Evolutionary conservation across 2,888 invertebrate species (phyloP), one percentile per base, ranked within the genome.

Genomic region (Halictus quadricinctus): DNA sequence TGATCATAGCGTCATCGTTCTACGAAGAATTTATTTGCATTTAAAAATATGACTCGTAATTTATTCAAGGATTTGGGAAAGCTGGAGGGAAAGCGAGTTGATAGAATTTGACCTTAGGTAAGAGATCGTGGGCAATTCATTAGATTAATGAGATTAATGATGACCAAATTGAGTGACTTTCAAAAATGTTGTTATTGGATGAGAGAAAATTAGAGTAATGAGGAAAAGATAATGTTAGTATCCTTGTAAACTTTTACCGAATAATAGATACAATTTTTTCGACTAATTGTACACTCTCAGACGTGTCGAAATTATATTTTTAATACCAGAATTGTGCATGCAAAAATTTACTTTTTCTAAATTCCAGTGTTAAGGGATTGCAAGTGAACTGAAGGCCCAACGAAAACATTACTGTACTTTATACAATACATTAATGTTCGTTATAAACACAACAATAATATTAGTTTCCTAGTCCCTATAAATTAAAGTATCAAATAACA

Each of bases 1-100:
- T 25, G n/a, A 70, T 83, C 29, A 29, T 70, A 54, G 70, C 43
- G 60, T 29, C n/a, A 8, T 25, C 6, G 13, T 41, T 60, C 1
- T 21, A 10, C 18, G 41, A 18, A 64, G 70, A 72, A 54, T 75
- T 72, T 78, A 76, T 66, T 81, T 79, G 46, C 48, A 74, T 72
- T 60, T 54, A 72, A 43, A 54, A 64, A 54, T 41, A 66, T 46
- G 25, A 43, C 8, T 70, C 41, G 21, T 70, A 41, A 79, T 72
- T 41, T 25, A 75, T 77, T 69, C 46, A 21, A 70, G 64, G 50
- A 15, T 79, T 72, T 60, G 12, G 36, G n/a, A 54, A 72, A 41
- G 60, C 41, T 18, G 70, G 70, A 4, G 36, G 36, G 8, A 8
- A 29, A 21, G 21, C 36, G 15, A 25, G 25, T 25, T 41, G 0